A percentile compares a stretch with the other conserved stretches of the same genome.
Conservation (phyloP, 2,797 vertebrate genomes). For the Parotocinclus haroldoi region DNA sequence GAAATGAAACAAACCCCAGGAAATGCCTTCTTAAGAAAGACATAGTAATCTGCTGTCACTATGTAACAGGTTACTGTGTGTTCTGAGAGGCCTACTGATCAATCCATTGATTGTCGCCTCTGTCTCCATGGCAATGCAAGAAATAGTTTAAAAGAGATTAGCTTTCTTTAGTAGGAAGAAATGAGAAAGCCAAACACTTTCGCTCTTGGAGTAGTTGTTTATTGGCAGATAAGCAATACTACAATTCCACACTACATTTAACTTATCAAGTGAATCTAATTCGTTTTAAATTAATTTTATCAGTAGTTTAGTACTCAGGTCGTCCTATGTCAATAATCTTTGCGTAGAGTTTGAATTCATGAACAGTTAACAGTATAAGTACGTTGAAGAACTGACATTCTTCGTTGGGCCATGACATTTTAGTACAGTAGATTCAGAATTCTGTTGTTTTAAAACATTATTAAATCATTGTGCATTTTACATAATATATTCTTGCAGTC, state of each 20-base stretch:
- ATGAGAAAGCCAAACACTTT: slow-evolving; percentile 36
- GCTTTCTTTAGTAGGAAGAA: slow-evolving; percentile 15
- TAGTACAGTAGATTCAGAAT: no score
- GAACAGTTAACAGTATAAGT: no score
- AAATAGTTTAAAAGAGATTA: slow-evolving; percentile 34
- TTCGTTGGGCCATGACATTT: no score
- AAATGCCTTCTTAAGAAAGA: slow-evolving; percentile 6
- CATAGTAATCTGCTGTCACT: slow-evolving; percentile 13
- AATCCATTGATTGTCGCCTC: slow-evolving; percentile 44
- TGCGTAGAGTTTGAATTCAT: no score
- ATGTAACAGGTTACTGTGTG: slow-evolving; percentile 24
- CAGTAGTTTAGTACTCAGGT: no score
- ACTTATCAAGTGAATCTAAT: no score
- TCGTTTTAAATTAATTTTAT: no score
- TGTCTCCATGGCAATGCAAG: slow-evolving; percentile 50
- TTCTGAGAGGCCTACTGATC: slow-evolving; percentile 32
- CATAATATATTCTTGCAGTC: no score
- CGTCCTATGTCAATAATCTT: no score
- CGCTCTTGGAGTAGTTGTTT: slow-evolving; percentile 19
- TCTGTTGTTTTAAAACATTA: no score
- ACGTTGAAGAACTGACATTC: no score
- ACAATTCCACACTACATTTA: slow-evolving; percentile 22
- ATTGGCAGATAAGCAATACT: slow-evolving; percentile 21
- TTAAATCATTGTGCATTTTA: no score
- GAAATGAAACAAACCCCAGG: neutral